These are phyloP conservation scores for Tridacna crocea DNA, from an alignment of 2,888 invertebrate species.

Conservation along the genomic window DNA sequence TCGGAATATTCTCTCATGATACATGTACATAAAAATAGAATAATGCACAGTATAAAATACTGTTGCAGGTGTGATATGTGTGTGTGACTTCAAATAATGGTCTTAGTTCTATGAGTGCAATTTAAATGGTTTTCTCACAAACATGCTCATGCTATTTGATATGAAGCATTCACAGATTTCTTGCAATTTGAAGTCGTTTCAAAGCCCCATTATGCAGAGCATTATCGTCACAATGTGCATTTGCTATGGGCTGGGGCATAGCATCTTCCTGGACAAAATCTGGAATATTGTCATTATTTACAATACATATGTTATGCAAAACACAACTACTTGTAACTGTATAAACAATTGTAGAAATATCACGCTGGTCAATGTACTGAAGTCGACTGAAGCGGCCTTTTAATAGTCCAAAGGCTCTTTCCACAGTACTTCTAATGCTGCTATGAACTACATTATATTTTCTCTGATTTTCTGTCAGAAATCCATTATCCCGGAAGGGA, in stretches of 20 bases:
- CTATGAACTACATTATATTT: slow-evolving; percentile 23
- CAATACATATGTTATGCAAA: slow-evolving; percentile 38
- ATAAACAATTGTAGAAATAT: slow-evolving; percentile 14
- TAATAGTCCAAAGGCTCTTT: slow-evolving; percentile 30
- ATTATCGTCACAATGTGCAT: neutral
- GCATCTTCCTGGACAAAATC: neutral
- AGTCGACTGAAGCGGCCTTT: slow-evolving; percentile 31
- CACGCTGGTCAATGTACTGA: slow-evolving; percentile 25
- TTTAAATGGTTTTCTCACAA: no score
- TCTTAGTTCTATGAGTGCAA: no score
- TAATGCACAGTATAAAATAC: no score
- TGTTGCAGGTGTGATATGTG: no score
- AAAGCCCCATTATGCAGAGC: neutral
- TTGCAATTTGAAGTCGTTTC: slow-evolving; percentile 1
- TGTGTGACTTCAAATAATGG: no score
- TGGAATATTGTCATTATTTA: slow-evolving; percentile 25
- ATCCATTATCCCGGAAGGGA: slow-evolving; percentile 44
- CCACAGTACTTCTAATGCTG: slow-evolving; percentile 19
- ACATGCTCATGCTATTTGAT: no score
- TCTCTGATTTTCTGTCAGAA: slow-evolving; percentile 22
- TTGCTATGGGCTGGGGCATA: neutral
- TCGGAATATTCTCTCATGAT: no score
- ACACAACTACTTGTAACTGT: slow-evolving; percentile 28
- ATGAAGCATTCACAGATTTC: neutral
- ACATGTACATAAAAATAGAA: no score